A percentile compares a stretch with the other conserved stretches of the same genome.
Conservation (phyloP, 2,113 vertebrate species). For the Ursus arctos region DNA sequence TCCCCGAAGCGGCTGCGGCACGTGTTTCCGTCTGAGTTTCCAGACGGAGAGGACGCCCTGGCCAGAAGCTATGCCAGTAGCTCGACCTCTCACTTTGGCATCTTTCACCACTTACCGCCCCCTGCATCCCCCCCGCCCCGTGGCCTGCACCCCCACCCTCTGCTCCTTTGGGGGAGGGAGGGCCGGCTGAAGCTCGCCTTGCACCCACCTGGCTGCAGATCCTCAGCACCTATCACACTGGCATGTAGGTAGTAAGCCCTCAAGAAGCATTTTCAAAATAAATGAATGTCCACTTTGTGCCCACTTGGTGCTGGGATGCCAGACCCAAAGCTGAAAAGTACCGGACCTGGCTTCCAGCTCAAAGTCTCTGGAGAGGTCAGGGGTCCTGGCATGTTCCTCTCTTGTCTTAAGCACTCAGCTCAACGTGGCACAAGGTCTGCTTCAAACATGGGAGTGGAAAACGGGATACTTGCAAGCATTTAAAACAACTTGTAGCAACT, state of each 20-base stretch:
- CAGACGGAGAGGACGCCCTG: background rate
- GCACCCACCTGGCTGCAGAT: background rate
- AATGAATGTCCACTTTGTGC: background rate
- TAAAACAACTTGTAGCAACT: conserved; percentile 35
- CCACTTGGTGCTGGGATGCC: background rate
- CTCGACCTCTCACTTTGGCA: background rate
- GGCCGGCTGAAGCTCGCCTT: background rate
- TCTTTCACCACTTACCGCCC: background rate
- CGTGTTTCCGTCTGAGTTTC: background rate
- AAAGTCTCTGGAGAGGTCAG: background rate
- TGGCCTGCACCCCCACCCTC: background rate
- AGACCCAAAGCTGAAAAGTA: background rate
- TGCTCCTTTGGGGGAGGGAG: background rate
- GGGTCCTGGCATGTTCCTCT: background rate
- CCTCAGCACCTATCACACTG: background rate
- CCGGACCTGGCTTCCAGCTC: background rate
- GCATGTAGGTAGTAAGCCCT: background rate
- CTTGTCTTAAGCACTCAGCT: background rate
- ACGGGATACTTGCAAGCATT: background rate
- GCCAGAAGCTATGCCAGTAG: background rate
- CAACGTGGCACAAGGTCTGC: background rate
- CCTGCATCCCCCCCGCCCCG: background rate
- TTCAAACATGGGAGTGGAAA: background rate
- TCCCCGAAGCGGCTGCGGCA: background rate
- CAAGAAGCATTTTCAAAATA: background rate